Base-by-base conservation (phyloP, 1,140 invertebrate genomes). In the Asobara japonica region DNA sequence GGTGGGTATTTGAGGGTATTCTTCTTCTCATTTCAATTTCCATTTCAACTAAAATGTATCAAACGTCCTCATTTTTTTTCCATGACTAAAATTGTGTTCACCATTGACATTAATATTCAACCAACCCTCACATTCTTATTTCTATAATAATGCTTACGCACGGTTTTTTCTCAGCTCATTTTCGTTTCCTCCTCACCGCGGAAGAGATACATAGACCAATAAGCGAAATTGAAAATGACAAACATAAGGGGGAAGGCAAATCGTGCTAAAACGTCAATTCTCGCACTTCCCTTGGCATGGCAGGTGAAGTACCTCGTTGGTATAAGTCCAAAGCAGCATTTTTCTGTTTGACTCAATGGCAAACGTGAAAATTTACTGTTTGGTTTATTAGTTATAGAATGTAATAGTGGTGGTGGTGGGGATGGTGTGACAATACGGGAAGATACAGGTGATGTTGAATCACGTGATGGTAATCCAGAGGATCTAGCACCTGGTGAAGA, bases 171-270 rank as follows among this genome's bases (percentile, higher is more conserved):
- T 80, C 77, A 82, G 25, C 79, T 74, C 75, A 77, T 78, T 13
- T 61, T 74, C 6, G 38, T 41, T 13, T 73, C 36, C 4, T 86
- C 90, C 75, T 94, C 93, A 77, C 94, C 92, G 61, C 92, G 89
- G 86, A 95, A 94, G 72, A 96, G 89, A 85, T 96, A 96, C 65
- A 93, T 95, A 76, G 92, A 95, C 96, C 97, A 98, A 87, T 98
- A 98, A 82, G 94, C 94, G 80, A 97, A 87, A 87, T 98, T 98
- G 91, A 98, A 98, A 77, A 97, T 89, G 71, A 96, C 93, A 88
- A 98, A 98, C 73, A 96, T 93, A 77, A 97, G 89, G 25, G 96
- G 97, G 87, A 98, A 98, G 79, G 94, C 94, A 88, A 97, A 94
- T 77, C 96, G 89, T 74, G 95, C 96, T 86, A 97, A 94, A 84